Evolutionary conservation across 2,888 invertebrate species (phyloP).

Genomic region (Zeuzera pyrina): DNA sequence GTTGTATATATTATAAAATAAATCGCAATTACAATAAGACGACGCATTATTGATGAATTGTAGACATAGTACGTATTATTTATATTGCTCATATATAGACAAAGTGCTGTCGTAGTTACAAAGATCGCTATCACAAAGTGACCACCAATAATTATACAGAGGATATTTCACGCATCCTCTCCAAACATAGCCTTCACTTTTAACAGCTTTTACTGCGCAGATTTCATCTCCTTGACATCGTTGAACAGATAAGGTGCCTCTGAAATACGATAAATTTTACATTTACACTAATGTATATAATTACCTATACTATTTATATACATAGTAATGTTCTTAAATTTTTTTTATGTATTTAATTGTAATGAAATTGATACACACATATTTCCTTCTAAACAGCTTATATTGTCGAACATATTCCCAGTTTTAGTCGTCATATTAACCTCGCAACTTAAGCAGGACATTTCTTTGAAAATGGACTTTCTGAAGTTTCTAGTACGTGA

Average conservation of each 20-base stretch:
- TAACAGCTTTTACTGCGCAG: constrained; percentile 41
- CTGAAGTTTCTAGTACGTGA: constrained; percentile 38
- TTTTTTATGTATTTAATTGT: background rate
- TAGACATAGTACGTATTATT: too few relatives aligned
- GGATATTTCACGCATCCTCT: constrained; percentile 45
- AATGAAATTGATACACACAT: constrained; percentile 34
- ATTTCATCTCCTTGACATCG: constrained; percentile 41
- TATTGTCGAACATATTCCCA: constrained; percentile 25
- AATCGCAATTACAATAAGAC: too few relatives aligned
- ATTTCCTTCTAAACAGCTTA: constrained; percentile 46
- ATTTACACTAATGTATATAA: constrained; percentile 1
- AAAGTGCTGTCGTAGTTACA: constrained; percentile 36
- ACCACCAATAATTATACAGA: constrained; percentile 50
- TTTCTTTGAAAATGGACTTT: constrained; percentile 41
- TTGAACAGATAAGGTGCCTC: constrained; percentile 31
- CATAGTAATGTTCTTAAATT: background rate
- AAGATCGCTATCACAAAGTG: constrained; percentile 37
- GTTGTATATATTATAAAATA: too few relatives aligned
- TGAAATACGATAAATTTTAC: constrained; percentile 20
- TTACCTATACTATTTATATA: background rate
- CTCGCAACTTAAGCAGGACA: constrained; percentile 52
- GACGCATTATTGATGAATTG: too few relatives aligned
- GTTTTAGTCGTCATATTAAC: constrained; percentile 31
- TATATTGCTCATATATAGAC: background rate
- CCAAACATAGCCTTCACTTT: constrained; percentile 45